A percentile compares a stretch with the other conserved stretches of the same genome.
Evolutionary conservation across 53 echinoderm and acorn worm species (phyloP).

Genomic region (Holothuria scabra): DNA sequence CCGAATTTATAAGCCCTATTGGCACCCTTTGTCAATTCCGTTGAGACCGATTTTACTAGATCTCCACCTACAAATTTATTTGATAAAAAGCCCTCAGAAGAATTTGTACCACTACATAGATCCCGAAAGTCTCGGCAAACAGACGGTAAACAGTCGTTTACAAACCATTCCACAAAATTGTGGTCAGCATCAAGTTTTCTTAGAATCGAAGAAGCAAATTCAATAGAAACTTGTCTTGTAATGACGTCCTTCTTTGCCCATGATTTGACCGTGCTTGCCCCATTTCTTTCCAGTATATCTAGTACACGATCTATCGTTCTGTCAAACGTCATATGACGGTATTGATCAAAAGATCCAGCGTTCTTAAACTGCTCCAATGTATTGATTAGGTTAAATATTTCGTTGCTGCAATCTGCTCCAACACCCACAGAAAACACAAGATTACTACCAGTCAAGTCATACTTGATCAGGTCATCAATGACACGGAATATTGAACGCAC

Average conservation of each 20-base stretch:
- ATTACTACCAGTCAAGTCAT: neutral
- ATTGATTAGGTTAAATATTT: neutral
- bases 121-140: neutral
- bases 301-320: neutral
- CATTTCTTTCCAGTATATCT: neutral
- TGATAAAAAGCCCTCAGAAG: no score
- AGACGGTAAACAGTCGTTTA: neutral
- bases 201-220: neutral
- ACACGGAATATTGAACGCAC: neutral
- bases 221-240: neutral
- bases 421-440: neutral
- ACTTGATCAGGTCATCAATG: neutral
- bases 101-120: no score
- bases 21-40: no score
- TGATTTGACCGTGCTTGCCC: neutral
- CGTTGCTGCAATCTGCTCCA: neutral
- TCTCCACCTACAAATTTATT: no score
- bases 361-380: neutral
- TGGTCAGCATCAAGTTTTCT: neutral
- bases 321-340: no score
- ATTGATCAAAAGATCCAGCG: no score
- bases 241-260: neutral
- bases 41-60: no score
- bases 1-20: no score
- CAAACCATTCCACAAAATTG: neutral